A percentile compares a stretch with the other conserved stretches of the same genome.
phyloP scores from a whole-genome alignment of 2,113 vertebrate species.

The Alosa alosa region DNA sequence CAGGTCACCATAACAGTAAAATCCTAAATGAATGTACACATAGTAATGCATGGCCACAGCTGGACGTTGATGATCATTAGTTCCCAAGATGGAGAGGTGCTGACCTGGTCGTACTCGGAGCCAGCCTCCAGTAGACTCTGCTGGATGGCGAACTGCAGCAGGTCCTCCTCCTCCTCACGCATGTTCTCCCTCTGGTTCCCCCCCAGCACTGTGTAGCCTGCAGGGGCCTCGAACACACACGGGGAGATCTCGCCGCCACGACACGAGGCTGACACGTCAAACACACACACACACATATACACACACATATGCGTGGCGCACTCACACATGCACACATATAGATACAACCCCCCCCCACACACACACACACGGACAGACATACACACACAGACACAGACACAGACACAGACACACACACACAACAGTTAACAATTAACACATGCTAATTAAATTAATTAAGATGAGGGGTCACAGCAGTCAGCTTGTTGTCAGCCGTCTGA shows the following conservation, averaged over 20 bases:
- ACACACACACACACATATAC: conserved; percentile 40
- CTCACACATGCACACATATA: not conserved
- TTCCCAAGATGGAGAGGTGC: not conserved
- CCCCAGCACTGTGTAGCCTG: conserved; percentile 90
- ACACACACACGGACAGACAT: conserved; percentile 22
- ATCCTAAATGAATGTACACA: not conserved
- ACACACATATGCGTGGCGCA: not conserved
- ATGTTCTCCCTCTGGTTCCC: conserved; percentile 81
- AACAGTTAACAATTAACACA: not conserved
- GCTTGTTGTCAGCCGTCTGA: not conserved
- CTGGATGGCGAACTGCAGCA: conserved; percentile 96
- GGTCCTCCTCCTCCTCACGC: conserved; percentile 87
- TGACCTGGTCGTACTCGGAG: conserved; percentile 93
- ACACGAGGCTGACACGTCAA: conserved; percentile 77
- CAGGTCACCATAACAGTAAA: not conserved
- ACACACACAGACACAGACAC: conserved; percentile 33
- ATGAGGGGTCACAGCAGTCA: not conserved
- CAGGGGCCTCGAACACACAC: conserved; percentile 85
- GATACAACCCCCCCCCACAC: too few relatives aligned
- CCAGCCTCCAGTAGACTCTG: conserved; percentile 95
- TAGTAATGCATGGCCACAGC: not conserved
- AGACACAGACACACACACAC: conserved; percentile 30
- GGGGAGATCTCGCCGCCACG: conserved; percentile 87
- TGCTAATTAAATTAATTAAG: not conserved
- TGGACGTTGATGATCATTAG: not conserved